These are phyloP conservation scores for Alloplasta piceator DNA, from an alignment of 2,888 invertebrate genomes.

Conservation along the genomic window DNA sequence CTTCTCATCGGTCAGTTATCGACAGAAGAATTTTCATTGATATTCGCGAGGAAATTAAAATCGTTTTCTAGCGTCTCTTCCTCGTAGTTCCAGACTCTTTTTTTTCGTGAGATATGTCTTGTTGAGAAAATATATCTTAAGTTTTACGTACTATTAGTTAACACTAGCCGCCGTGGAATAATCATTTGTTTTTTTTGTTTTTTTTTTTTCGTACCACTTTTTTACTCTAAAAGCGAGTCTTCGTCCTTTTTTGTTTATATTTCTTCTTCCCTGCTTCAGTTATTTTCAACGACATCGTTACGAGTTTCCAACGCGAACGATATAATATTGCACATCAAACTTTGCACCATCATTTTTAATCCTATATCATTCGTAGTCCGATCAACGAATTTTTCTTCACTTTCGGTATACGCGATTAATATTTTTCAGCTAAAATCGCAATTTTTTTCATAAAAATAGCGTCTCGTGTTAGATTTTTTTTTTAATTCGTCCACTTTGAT, in stretches of 20 bases:
- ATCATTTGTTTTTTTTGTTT: conserved; percentile 4
- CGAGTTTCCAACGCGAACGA: conserved; percentile 48
- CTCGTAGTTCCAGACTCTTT: conserved; percentile 73
- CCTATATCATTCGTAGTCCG: conserved; percentile 20
- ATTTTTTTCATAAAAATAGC: background rate
- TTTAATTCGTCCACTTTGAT: background rate
- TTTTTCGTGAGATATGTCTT: conserved; percentile 79
- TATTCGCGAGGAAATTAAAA: no score
- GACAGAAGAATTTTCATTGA: no score
- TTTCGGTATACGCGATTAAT: conserved; percentile 8
- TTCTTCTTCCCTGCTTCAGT: background rate
- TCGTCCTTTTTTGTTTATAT: background rate
- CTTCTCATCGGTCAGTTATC: no score
- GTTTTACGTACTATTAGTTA: conserved; percentile 64
- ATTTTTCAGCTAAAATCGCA: background rate
- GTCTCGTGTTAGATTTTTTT: background rate
- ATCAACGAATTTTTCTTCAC: conserved; percentile 44
- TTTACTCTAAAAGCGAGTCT: background rate
- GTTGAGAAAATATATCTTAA: conserved; percentile 78
- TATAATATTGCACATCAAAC: conserved; percentile 59
- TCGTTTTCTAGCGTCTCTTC: no score
- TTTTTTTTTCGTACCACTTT: conserved; percentile 6
- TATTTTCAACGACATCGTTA: conserved; percentile 17
- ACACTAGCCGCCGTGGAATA: conserved; percentile 54
- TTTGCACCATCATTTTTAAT: conserved; percentile 55